Percentiles rank a stretch among this genome's conserved stretches.
Evolutionary conservation across 2,888 invertebrate genomes (phyloP).

Genomic region (Ptychoptera albimana): DNA sequence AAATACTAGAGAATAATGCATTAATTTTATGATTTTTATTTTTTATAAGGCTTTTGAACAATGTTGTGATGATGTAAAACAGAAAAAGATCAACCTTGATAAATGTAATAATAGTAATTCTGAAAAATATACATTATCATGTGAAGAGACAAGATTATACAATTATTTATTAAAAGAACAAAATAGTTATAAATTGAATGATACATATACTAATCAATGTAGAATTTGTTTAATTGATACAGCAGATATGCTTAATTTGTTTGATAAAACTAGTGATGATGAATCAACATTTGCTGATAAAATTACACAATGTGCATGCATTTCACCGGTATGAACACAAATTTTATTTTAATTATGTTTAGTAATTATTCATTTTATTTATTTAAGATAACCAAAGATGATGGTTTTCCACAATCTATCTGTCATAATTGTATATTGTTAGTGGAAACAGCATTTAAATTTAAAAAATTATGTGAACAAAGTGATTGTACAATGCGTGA

Average conservation of each 20-base stretch:
- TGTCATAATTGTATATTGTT: conserved; percentile 10
- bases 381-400: conserved; percentile 8
- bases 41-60: conserved; percentile 7
- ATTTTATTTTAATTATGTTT: not conserved
- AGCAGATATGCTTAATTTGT: conserved; percentile 6
- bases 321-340: conserved; percentile 4
- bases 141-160: not conserved
- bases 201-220: conserved; percentile 6
- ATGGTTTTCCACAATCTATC: conserved; percentile 10
- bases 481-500: not conserved
- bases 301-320: conserved; percentile 9
- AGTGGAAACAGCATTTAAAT: conserved; percentile 10
- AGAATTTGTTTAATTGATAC: conserved; percentile 9
- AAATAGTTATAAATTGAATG: not conserved
- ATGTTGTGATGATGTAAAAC: conserved; percentile 9
- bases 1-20: not conserved
- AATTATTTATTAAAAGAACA: not conserved
- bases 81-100: conserved; percentile 9
- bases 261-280: conserved; percentile 3
- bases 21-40: not conserved
- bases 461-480: conserved; percentile 10
- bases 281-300: conserved; percentile 8
- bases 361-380: not conserved
- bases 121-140: conserved; percentile 1
- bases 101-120: conserved; percentile 3